A percentile compares a stretch with the other conserved stretches of the same genome.
phyloP scores from a whole-genome alignment of 2,113 vertebrate species.

The Aythya baeri region DNA sequence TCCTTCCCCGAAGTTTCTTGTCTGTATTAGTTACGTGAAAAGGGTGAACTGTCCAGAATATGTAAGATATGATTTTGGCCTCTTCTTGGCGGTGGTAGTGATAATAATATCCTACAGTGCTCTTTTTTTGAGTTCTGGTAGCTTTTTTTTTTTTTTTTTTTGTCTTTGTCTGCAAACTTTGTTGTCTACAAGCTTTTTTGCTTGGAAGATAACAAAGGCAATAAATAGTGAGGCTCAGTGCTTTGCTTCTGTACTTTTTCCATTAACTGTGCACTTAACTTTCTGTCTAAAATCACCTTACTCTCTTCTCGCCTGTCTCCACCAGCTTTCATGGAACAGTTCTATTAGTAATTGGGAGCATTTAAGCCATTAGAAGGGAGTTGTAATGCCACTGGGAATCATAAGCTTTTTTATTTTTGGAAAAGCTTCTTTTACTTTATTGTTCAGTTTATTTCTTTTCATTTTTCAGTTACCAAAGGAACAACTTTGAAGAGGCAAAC shows the following conservation, averaged over 20 bases:
- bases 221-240: not conserved
- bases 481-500: not conserved
- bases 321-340: not conserved
- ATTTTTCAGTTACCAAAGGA: not conserved
- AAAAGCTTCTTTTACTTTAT: not conserved
- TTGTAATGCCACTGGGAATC: not conserved
- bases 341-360: not conserved
- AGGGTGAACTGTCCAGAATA: not conserved
- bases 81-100: not conserved
- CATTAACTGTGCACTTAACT: not conserved
- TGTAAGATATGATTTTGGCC: not conserved
- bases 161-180: not conserved
- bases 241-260: not conserved
- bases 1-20: not conserved
- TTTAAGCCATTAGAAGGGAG: not conserved
- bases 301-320: not conserved
- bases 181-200: not conserved
- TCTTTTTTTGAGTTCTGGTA: not conserved
- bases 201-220: not conserved
- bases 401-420: not conserved
- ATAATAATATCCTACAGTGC: accelerated
- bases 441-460: not conserved
- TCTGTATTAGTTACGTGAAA: not conserved
- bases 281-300: not conserved
- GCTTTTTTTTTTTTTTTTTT: not conserved